phyloP scores from a whole-genome alignment of 2,113 vertebrate species.

The Climacteris rufus region DNA sequence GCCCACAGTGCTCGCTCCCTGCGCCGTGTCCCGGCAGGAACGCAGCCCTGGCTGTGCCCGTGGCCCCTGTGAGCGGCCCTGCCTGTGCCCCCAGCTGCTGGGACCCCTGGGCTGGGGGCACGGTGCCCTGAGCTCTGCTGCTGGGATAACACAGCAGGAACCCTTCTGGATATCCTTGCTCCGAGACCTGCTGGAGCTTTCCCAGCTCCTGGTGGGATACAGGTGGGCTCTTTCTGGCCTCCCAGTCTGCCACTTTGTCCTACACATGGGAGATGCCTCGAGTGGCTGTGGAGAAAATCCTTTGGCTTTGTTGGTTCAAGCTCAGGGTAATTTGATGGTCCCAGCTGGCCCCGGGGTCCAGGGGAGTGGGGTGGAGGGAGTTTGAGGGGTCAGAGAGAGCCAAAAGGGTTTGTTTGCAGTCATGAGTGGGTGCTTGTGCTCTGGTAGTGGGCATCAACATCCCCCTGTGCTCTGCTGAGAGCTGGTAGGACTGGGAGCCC shows the following conservation, averaged over 20 bases:
- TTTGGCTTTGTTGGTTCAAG: background rate
- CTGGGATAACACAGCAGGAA: background rate
- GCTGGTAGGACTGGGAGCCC: background rate
- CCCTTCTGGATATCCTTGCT: background rate
- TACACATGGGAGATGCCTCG: background rate
- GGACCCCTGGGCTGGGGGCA: background rate
- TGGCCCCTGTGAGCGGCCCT: background rate
- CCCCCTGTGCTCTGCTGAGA: background rate
- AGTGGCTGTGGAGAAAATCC: background rate
- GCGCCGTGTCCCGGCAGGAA: background rate
- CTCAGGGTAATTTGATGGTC: background rate
- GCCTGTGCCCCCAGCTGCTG: background rate
- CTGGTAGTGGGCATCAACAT: background rate
- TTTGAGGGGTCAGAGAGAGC: background rate
- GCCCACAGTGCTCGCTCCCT: background rate
- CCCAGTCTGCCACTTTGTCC: fast-evolving
- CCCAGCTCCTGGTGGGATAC: background rate
- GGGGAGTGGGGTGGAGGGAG: background rate
- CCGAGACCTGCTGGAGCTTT: fast-evolving
- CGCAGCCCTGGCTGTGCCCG: background rate
- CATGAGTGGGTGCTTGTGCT: fast-evolving
- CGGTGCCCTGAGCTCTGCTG: background rate
- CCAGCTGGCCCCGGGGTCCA: background rate
- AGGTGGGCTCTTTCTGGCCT: background rate
- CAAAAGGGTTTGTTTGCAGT: background rate